phyloP scores from a whole-genome alignment of 2,797 vertebrate species.

The Eptatretus atami region DNA sequence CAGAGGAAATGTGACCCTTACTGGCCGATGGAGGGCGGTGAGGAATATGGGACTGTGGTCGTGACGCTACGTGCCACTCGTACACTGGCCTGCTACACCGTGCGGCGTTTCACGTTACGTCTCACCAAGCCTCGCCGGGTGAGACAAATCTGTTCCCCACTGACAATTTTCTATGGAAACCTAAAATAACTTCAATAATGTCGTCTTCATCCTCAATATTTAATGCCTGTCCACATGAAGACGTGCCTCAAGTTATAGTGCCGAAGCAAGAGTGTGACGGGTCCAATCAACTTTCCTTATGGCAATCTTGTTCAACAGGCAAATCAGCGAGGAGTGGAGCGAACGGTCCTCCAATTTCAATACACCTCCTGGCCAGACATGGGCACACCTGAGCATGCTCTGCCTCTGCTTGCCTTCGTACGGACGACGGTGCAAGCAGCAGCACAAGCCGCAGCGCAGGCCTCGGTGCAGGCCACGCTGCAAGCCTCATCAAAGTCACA shows the following conservation, averaged over 20 bases:
- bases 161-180: too few species aligned
- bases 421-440: constrained; percentile 25
- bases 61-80: constrained; percentile 40
- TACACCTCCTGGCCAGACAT: constrained; percentile 96
- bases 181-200: too few species aligned
- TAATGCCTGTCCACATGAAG: too few species aligned
- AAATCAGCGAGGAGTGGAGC: constrained; percentile 16
- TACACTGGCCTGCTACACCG: constrained; percentile 43
- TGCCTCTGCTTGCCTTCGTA: constrained; percentile 58
- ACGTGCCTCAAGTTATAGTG: too few species aligned
- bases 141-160: background rate
- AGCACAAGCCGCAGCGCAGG: too few species aligned
- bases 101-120: constrained; percentile 44
- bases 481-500: too few species aligned
- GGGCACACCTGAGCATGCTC: constrained; percentile 52
- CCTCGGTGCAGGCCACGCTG: too few species aligned
- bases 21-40: constrained; percentile 58
- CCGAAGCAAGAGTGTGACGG: too few species aligned
- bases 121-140: constrained; percentile 20
- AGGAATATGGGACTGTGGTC: constrained; percentile 52
- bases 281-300: too few species aligned
- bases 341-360: constrained; percentile 44
- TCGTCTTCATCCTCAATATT: too few species aligned
- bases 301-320: too few species aligned
- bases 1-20: constrained; percentile 96